Conservation (phyloP, 1,140 invertebrate genomes). For the Ceratoteleas bidentatus region DNA sequence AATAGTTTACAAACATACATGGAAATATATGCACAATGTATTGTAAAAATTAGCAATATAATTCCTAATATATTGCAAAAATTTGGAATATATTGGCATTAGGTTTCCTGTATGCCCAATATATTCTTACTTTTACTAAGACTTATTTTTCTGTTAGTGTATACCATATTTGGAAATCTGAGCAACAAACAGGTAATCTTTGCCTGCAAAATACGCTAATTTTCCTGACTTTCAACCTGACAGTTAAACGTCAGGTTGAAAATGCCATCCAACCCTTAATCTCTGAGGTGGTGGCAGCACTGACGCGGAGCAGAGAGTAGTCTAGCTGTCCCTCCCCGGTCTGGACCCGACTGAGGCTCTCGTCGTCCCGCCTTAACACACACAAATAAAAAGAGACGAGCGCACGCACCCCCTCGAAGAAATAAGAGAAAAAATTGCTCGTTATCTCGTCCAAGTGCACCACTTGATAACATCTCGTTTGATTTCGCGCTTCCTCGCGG, state of each 20-base stretch:
- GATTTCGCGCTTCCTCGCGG: conserved; percentile 4
- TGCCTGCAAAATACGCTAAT: too few species aligned
- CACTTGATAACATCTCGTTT: conserved; percentile 40
- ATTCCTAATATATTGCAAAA: too few species aligned
- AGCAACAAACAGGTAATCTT: too few species aligned
- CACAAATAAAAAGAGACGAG: conserved; percentile 12
- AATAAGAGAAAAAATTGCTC: conserved; percentile 36
- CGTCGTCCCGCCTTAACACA: conserved; percentile 12
- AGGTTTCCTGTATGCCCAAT: too few species aligned
- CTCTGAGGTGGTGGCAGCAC: conserved; percentile 32
- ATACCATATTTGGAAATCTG: conserved; percentile 6
- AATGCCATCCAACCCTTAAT: conserved; percentile 34
- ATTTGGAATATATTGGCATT: too few species aligned
- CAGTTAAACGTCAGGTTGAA: too few species aligned
- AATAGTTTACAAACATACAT: too few species aligned
- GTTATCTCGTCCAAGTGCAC: conserved; percentile 48
- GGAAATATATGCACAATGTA: too few species aligned
- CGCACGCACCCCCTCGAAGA: conserved; percentile 21
- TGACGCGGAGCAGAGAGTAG: conserved; percentile 18
- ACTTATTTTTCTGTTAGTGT: too few species aligned
- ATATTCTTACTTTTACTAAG: too few species aligned
- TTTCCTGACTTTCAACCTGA: too few species aligned
- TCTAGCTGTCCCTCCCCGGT: conserved; percentile 29
- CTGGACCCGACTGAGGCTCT: conserved; percentile 22
- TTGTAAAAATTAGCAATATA: too few species aligned